A percentile compares a stretch with the other conserved stretches of the same genome.
Evolutionary conservation across 2,113 vertebrate genomes (phyloP).

Genomic region (Rhynchomys soricoides): DNA sequence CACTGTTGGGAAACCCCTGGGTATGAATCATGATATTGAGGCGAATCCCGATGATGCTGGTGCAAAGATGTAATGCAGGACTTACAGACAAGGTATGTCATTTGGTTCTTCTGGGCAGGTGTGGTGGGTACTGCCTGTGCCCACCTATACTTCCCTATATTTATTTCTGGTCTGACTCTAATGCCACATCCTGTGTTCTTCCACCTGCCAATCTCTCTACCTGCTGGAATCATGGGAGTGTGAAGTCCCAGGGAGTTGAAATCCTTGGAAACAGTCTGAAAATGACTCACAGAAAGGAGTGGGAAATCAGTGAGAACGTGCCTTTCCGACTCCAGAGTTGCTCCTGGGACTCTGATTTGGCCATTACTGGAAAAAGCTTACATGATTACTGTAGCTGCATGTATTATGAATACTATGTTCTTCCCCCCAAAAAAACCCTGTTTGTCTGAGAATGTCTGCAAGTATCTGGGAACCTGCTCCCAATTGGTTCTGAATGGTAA

Average conservation of each 20-base stretch:
- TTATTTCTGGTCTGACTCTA: not conserved
- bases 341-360: not conserved
- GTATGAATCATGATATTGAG: not conserved
- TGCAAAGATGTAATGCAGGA: not conserved
- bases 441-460: too few relatives aligned
- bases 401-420: too few relatives aligned
- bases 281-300: not conserved
- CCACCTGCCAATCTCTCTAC: not conserved
- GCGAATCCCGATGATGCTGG: not conserved
- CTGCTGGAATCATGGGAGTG: not conserved
- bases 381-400: too few relatives aligned
- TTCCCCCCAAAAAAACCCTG: too few relatives aligned
- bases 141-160: not conserved
- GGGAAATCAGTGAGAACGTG: not conserved
- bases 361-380: accelerated
- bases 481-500: too few relatives aligned
- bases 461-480: too few relatives aligned
- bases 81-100: not conserved
- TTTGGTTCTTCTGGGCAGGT: not conserved
- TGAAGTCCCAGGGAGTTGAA: not conserved
- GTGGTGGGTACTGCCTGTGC: not conserved
- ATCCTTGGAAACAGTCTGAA: not conserved
- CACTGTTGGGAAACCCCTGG: not conserved
- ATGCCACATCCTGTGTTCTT: not conserved
- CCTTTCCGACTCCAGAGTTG: too few relatives aligned